Conservation (phyloP, 2,888 invertebrate species). For the Bimastos eiseni region DNA sequence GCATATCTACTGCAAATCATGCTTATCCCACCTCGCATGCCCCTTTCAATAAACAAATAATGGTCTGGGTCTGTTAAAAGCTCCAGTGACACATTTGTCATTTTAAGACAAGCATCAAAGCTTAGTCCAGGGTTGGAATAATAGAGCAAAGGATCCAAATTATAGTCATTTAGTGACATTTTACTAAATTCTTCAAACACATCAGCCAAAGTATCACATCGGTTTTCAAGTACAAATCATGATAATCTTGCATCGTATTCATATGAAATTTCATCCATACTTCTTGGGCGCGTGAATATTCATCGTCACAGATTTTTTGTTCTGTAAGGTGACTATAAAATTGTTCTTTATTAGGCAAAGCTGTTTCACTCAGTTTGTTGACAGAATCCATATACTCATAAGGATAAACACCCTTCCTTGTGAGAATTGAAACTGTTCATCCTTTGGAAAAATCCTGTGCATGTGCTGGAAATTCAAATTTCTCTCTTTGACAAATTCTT, state of each 20-base stretch:
- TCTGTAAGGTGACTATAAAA: conserved; percentile 31
- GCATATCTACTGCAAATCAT: not conserved
- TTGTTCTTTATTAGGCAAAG: conserved; percentile 10
- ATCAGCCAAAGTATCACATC: conserved; percentile 33
- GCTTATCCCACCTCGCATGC: conserved; percentile 33
- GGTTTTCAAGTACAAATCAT: conserved; percentile 33
- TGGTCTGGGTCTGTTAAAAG: conserved; percentile 46
- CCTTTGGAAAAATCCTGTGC: no score
- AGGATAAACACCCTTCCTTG: conserved; percentile 25
- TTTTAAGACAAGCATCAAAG: conserved; percentile 51
- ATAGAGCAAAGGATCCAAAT: conserved; percentile 48
- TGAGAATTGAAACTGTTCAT: no score
- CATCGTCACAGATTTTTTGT: conserved; percentile 23
- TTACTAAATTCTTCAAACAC: conserved; percentile 38
- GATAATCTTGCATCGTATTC: conserved; percentile 25
- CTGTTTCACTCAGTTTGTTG: conserved; percentile 13
- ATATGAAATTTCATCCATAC: conserved; percentile 28
- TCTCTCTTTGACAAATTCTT: no score
- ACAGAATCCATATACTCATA: conserved; percentile 30
- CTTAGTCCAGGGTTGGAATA: conserved; percentile 50
- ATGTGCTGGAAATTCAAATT: no score
- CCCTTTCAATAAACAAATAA: conserved; percentile 41
- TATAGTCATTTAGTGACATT: conserved; percentile 44
- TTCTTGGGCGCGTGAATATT: conserved; percentile 28
- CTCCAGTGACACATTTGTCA: conserved; percentile 45